These are phyloP conservation scores for Chrysotoxum bicinctum DNA, from an alignment of 2,888 invertebrate genomes.

Conservation along the genomic window DNA sequence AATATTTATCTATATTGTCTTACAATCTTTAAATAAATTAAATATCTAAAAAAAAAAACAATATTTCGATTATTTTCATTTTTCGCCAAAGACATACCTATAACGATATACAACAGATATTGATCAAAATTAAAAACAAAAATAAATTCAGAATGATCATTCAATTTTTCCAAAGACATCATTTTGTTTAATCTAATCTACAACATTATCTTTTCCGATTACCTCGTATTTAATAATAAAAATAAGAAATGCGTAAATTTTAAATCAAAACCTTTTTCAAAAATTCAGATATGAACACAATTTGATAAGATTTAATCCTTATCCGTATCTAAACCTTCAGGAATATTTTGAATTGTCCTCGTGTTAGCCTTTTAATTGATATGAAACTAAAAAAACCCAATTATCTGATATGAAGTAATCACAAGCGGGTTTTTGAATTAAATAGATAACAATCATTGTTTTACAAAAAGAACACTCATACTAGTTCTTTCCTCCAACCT, in stretches of 20 bases:
- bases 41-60: no score
- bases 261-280: neutral
- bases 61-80: no score
- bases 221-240: no score
- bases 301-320: slow-evolving; percentile 1
- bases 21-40: no score
- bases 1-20: no score
- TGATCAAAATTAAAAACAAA: no score
- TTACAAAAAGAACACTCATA: neutral
- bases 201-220: neutral
- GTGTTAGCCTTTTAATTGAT: neutral
- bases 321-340: neutral
- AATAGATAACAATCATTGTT: neutral
- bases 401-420: neutral
- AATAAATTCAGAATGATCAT: no score
- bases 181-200: neutral
- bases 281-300: neutral
- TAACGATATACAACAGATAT: no score
- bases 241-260: neutral
- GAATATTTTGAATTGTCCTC: neutral
- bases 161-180: neutral
- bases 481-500: neutral
- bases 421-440: neutral
- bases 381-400: neutral
- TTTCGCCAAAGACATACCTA: no score